phyloP scores from a whole-genome alignment of 2,797 vertebrate genomes.

The Pempheris klunzingeri region DNA sequence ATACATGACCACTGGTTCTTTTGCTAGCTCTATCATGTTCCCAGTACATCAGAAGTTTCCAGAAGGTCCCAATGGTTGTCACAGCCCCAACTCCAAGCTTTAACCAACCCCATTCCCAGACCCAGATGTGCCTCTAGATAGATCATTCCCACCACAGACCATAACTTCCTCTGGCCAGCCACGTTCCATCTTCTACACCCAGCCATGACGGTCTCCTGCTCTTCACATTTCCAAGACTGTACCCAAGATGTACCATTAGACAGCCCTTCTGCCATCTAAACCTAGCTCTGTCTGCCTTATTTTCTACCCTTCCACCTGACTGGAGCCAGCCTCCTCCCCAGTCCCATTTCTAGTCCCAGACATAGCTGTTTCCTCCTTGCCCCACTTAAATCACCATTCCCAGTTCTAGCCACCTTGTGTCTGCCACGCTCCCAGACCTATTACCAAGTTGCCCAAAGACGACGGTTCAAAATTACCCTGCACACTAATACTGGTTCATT shows the following conservation, averaged over 20 bases:
- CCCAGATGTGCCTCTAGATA: conserved; percentile 61
- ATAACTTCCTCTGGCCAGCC: conserved; percentile 46
- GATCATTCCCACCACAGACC: conserved; percentile 60
- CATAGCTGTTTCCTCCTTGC: conserved; percentile 60
- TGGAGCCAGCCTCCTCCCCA: conserved; percentile 64
- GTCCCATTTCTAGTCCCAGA: conserved; percentile 63
- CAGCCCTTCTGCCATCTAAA: conserved; percentile 42
- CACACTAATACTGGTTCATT: conserved; percentile 44
- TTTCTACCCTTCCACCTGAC: conserved; percentile 68
- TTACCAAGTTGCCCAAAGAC: conserved; percentile 43
- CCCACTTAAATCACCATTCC: conserved; percentile 72
- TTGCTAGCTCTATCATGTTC: conserved; percentile 35
- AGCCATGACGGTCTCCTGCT: conserved; percentile 48
- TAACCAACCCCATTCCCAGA: conserved; percentile 44
- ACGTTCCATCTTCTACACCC: conserved; percentile 54
- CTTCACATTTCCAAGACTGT: conserved; percentile 46
- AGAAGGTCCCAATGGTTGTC: conserved; percentile 50
- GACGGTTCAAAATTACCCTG: conserved; percentile 48
- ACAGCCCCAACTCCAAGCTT: conserved; percentile 44
- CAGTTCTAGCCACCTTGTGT: conserved; percentile 35
- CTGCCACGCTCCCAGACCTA: conserved; percentile 55
- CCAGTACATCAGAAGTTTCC: conserved; percentile 48
- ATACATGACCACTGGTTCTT: conserved; percentile 40
- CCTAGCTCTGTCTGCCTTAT: conserved; percentile 48
- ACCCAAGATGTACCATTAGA: conserved; percentile 50